Evolutionary conservation across 2,888 invertebrate species (phyloP).

Genomic region (Encarsia formosa): DNA sequence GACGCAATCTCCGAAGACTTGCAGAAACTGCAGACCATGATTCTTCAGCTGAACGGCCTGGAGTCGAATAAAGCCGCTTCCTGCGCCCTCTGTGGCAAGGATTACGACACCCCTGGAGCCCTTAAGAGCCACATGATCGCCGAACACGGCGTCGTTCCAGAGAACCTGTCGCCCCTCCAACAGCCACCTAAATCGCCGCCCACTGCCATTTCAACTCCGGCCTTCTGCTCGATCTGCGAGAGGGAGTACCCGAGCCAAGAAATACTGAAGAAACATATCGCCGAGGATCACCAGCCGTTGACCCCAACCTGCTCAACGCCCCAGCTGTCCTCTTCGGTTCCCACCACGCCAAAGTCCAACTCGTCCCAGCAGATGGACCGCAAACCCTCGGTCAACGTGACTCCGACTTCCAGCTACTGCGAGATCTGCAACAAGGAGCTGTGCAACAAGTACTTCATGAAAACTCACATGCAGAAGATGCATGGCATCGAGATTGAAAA

Average conservation of each 20-base stretch:
- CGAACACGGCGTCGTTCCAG: conserved; percentile 56
- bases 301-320: conserved; percentile 28
- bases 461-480: conserved; percentile 99
- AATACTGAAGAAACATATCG: conserved; percentile 65
- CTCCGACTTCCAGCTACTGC: conserved; percentile 84
- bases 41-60: conserved; percentile 78
- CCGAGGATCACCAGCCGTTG: conserved; percentile 60
- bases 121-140: conserved; percentile 67
- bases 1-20: conserved; percentile 74
- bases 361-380: conserved; percentile 47
- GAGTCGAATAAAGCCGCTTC: conserved; percentile 58
- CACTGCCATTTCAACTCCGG: conserved; percentile 27
- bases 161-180: conserved; percentile 37
- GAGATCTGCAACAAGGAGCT: conserved; percentile 98
- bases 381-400: conserved; percentile 60
- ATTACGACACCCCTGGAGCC: conserved; percentile 68
- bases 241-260: conserved; percentile 61
- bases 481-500: conserved; percentile 93
- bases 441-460: conserved; percentile 99
- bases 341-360: conserved; percentile 17
- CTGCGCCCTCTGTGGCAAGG: conserved; percentile 69
- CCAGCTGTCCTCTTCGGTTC: conserved; percentile 18
- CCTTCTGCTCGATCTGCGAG: conserved; percentile 57
- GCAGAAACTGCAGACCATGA: conserved; percentile 86
- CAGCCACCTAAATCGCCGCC: conserved; percentile 43